Evolutionary conservation across 2,888 invertebrate genomes (phyloP).

Genomic region (Aleiodes alternator): DNA sequence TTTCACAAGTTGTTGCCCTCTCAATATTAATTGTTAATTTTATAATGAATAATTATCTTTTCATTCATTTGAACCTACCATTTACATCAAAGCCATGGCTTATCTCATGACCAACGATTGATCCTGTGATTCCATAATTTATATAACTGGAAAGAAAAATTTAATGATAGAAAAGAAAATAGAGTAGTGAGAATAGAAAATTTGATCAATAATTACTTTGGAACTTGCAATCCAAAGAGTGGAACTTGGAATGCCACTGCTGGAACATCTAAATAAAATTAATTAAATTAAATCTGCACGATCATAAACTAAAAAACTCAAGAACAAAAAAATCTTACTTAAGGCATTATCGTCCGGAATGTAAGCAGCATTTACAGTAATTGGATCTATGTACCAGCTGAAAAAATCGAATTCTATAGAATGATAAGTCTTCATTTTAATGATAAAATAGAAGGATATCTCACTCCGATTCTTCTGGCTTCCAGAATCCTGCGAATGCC

Average conservation of each 20-base stretch:
- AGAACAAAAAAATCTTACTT: background rate
- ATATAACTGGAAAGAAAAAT: slow-evolving; percentile 41
- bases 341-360: background rate
- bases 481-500: background rate
- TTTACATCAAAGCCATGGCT: slow-evolving; percentile 52
- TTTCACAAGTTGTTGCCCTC: too few relatives aligned
- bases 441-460: too few relatives aligned
- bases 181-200: too few relatives aligned
- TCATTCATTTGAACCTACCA: slow-evolving; percentile 15
- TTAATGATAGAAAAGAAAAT: background rate
- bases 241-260: too few relatives aligned
- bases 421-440: too few relatives aligned
- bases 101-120: slow-evolving; percentile 53
- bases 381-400: background rate
- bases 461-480: background rate
- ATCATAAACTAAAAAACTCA: too few relatives aligned
- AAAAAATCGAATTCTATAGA: background rate
- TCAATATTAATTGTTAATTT: too few relatives aligned
- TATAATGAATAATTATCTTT: too few relatives aligned
- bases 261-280: too few relatives aligned
- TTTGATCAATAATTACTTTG: too few relatives aligned
- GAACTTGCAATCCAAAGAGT: too few relatives aligned
- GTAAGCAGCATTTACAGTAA: background rate
- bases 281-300: too few relatives aligned
- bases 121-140: slow-evolving; percentile 53